Evolutionary conservation across 2,888 invertebrate genomes (phyloP).

Genomic region (Drosophila rellima): DNA sequence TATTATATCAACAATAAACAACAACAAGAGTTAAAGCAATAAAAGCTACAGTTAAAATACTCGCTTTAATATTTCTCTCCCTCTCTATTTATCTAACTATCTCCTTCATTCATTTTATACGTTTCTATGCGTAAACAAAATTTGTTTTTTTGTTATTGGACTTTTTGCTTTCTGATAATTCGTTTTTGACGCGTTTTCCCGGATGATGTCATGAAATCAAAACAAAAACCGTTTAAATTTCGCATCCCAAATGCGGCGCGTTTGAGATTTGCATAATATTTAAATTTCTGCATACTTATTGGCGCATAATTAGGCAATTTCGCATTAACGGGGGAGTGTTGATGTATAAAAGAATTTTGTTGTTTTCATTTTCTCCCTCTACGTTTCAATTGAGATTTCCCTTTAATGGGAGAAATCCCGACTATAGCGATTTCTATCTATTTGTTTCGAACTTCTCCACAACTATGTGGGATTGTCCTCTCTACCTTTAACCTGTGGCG

Average conservation of each 20-base stretch:
- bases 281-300: slow-evolving; percentile 67
- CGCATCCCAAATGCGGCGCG: neutral
- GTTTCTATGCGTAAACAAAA: slow-evolving; percentile 60
- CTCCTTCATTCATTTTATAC: slow-evolving; percentile 16
- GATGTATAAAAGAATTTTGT: slow-evolving; percentile 23
- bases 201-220: slow-evolving; percentile 75
- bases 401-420: slow-evolving; percentile 4
- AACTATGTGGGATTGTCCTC: no score
- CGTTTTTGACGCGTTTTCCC: slow-evolving; percentile 63
- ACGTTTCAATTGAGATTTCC: slow-evolving; percentile 31
- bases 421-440: no score
- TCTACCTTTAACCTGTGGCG: slow-evolving; percentile 4
- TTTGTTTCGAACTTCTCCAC: no score
- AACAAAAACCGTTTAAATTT: slow-evolving; percentile 69
- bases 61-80: slow-evolving; percentile 28
- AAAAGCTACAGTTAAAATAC: slow-evolving; percentile 52
- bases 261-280: slow-evolving; percentile 71
- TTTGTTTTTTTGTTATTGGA: slow-evolving; percentile 30
- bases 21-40: slow-evolving; percentile 41
- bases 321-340: slow-evolving; percentile 11
- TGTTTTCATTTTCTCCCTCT: slow-evolving; percentile 14
- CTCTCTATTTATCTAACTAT: slow-evolving; percentile 1
- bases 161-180: slow-evolving; percentile 58
- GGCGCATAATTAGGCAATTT: slow-evolving; percentile 68
- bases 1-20: slow-evolving; percentile 53